Evolutionary conservation across 2,888 invertebrate genomes (phyloP), one percentile per base, ranked within the genome.

Genomic region (Drosophila quinaria): DNA sequence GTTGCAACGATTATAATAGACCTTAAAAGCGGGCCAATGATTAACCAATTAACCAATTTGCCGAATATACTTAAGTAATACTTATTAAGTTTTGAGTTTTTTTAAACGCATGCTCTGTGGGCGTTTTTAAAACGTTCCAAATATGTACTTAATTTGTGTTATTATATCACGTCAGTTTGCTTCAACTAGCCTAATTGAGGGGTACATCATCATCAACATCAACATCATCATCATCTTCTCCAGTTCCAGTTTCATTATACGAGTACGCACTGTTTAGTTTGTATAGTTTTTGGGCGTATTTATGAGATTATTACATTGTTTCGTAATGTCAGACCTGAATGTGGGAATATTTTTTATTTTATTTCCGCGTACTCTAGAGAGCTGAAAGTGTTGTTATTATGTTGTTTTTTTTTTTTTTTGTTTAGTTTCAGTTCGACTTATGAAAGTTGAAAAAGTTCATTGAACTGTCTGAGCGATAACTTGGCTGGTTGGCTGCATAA

Each of bases 81-180:
- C n/a, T n/a, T n/a, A n/a, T 41, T 69, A 75, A 76, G 17, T 44
- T 67, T 61, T 59, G 58, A 42, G 41, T 58, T 78, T 51, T 22
- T 25, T 35, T 59, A 61, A 37, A 44, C 46, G 51, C 44, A 19
- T 41, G 50, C 29, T 59, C 60, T 25, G 72, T 75, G 69, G 81
- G 81, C 78, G 78, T 64, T 56, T 58, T 73, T 59, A 79, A 74
- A 54, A 46, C 74, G 66, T 78, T 65, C 87, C 75, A 83, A 81
- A 87, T 81, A 70, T 74, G 75, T 47, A 42, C 49, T 58, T 67
- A 87, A 83, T 89, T 56, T 54, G 51, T 67, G 68, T 89, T 72
- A 83, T 83, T 83, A 89, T 61, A 47, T 64, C 58, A 65, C 59
- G 50, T 56, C 25, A 54, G 39, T 56, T 58, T 35, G 61, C 65